Base-by-base conservation (phyloP, 2,797 vertebrate species). In the Myripristis murdjan region DNA sequence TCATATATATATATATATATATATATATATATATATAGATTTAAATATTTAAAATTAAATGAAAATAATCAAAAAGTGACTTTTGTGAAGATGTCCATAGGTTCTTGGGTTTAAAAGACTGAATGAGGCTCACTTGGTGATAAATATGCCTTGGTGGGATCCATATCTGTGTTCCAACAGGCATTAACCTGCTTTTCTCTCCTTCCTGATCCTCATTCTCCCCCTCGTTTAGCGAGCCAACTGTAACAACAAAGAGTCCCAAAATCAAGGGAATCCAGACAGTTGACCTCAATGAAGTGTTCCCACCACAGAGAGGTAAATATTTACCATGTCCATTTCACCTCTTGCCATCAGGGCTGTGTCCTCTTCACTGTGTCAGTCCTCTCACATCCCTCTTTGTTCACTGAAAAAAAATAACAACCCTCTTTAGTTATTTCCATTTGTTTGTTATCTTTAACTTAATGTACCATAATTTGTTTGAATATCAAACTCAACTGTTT, bases 241-340 rank as follows among this genome's bases (percentile, higher is more conserved):
- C 93, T 95, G 92, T 92, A 95, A 95, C 95, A 96, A 96, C 95
- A 95, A 90, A 94, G 93, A 93, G 95, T 94, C 93, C 94, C 95
- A 95, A 96, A 94, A 95, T 95, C 94, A 90, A 93, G 74, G 92
- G 95, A 95, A 96, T 95, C 94, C 95, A 95, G 93, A 93, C 93
- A 89, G 89, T 92, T 95, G 94, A 95, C 95, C 95, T 95, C 95
- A 94, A 88, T 79, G 0, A 92, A 88, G 91, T 67, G 71, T 94
- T 94, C 91, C 90, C 91, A 94, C 94, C 93, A 90, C 91, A 92
- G 93, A 94, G 94, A 95, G 94, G 94, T 95, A 95, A 96, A 96
- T 96, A 96, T 96, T 97, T 96, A 96, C 93, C 93, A 93, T 94
- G 93, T 90, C 93, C 89, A 43, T 93, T 94, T 95, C 94, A 94